phyloP scores from a whole-genome alignment of 2,888 invertebrate genomes.

The Aquatica leii region DNA sequence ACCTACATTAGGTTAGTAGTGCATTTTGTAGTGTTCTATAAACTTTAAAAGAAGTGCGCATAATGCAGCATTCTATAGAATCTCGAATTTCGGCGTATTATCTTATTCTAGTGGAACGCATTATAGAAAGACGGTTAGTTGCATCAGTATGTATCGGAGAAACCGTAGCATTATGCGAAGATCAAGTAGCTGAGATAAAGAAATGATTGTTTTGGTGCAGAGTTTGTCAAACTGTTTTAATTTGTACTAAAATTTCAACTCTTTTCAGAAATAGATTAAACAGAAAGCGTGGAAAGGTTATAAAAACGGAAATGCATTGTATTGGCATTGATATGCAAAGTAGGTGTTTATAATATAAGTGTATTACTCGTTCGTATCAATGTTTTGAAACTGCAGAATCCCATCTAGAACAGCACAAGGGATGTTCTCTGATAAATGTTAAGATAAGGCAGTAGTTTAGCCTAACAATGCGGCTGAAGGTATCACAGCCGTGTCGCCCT shows the following conservation, averaged over 20 bases:
- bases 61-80: too few species aligned
- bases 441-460: constrained; percentile 59
- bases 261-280: too few species aligned
- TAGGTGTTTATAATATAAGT: too few species aligned
- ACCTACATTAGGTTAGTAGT: too few species aligned
- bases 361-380: background rate
- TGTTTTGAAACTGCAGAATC: constrained; percentile 22
- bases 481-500: constrained; percentile 56
- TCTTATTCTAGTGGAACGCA: constrained; percentile 8
- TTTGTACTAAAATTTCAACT: background rate
- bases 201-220: constrained; percentile 53
- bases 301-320: too few species aligned
- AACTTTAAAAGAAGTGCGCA: too few species aligned
- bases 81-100: too few species aligned
- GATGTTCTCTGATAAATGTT: constrained; percentile 54
- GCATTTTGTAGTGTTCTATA: too few species aligned
- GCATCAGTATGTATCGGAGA: constrained; percentile 35
- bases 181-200: constrained; percentile 57
- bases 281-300: too few species aligned
- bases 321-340: too few species aligned
- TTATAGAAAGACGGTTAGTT: constrained; percentile 29
- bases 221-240: constrained; percentile 36
- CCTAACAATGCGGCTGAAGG: constrained; percentile 58
- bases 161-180: constrained; percentile 48
- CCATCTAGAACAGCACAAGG: constrained; percentile 37